Evolutionary conservation across 1,140 invertebrate species (phyloP).

Genomic region (Euschistus heros): DNA sequence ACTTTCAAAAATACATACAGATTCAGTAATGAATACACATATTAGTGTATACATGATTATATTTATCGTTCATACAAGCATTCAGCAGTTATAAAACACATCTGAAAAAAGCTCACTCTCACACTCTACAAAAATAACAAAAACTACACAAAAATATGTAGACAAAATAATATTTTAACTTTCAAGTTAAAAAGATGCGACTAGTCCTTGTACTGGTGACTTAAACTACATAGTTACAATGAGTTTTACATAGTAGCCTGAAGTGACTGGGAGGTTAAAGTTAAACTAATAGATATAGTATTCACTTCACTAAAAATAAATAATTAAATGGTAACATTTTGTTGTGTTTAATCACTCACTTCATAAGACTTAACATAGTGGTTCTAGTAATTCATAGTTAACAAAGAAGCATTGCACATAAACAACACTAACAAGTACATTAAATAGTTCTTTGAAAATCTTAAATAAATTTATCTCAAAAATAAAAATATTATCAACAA

Average conservation of each 20-base stretch:
- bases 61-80: conserved; percentile 12
- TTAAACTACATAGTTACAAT: conserved; percentile 11
- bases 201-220: conserved; percentile 19
- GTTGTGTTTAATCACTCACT: conserved; percentile 24
- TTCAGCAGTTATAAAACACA: conserved; percentile 17
- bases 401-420: conserved; percentile 27
- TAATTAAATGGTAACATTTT: conserved; percentile 26
- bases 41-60: conserved; percentile 13
- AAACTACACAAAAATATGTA: conserved; percentile 20
- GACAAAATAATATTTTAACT: conserved; percentile 21
- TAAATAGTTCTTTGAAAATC: conserved; percentile 26
- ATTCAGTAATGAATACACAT: conserved; percentile 9
- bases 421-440: conserved; percentile 28
- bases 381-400: conserved; percentile 24
- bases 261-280: conserved; percentile 20
- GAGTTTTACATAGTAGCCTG: conserved; percentile 7
- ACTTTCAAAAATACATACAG: conserved; percentile 21
- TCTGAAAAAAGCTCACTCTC: conserved; percentile 15
- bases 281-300: conserved; percentile 20
- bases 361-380: conserved; percentile 24
- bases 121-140: conserved; percentile 19
- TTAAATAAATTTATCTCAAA: conserved; percentile 26
- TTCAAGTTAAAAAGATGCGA: conserved; percentile 19
- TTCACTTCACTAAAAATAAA: conserved; percentile 24
- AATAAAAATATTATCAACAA: conserved; percentile 26